Evolutionary conservation across 1,140 invertebrate genomes (phyloP), one percentile per base, ranked within the genome.

Genomic region (Drosophila lowei): DNA sequence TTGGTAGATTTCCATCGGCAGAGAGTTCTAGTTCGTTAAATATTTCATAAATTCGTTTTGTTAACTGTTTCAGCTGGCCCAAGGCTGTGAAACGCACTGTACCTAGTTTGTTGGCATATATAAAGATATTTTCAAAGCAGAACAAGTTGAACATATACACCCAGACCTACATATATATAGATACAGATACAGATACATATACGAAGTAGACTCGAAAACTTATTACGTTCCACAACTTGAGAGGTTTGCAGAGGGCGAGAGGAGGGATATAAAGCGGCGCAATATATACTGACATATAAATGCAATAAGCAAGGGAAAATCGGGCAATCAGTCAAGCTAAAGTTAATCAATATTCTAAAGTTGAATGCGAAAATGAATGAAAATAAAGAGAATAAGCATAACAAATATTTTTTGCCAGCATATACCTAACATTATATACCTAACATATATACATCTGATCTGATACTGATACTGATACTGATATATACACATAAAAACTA

Each of bases 261-360:
- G 6, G 44, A 21, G 28, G 25, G 23, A 58, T 41, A 59, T 57
- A 25, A 46, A 63, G 8, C 41, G 25, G 41, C 52, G 68, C 59
- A 23, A 42, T 41, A 46, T 42, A 46, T 60, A 60, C 34, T 18
- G 34, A 67, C 41, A 47, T 38, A 66, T 48, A 68, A 49, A 65
- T 56, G 68, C 79, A 77, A 73, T 77, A 80, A 85, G 60, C 79
- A 77, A 78, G 63, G 71, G 46, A 81, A 72, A 66, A 71, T 56
- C 61, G 64, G 83, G 77, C 81, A 85, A 86, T 86, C 77, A 85
- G 76, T 77, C 73, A 86, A 77, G 53, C 63, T 74, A 83, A 63
- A 46, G 54, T 74, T 81, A 72, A 79, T 49, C 71, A 74, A 74
- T 74, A 74, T 74, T 74, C 71, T 68, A 85, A 62, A 83, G 38